Base-by-base conservation (phyloP, 2,113 vertebrate genomes). In the Lampris megalopsis region DNA sequence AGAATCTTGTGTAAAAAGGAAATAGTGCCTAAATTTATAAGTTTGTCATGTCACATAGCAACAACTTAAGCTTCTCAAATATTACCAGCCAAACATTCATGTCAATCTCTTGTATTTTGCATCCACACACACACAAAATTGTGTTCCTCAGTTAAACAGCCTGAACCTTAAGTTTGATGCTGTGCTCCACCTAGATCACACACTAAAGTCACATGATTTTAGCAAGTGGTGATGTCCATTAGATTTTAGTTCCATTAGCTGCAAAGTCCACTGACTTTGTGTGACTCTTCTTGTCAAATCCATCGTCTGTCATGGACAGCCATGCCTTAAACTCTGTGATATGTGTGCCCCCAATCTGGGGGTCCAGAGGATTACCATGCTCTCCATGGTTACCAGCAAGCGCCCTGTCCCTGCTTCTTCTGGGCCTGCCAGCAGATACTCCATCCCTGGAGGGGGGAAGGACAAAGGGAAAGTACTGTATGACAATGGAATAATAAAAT, bases 331-430 rank as follows among this genome's bases (percentile, higher is more conserved):
- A 8, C 71, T 88, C 59, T 91, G 81, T 38, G 92, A 88, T 24
- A 94, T 65, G 5, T 92, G 75, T 0, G 87, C 92, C 48, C 88
- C 90, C 63, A 96, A 73, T 43, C 83, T 73, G 0, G 95, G 90
- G 35, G 95, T 95, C 96, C 96, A 97, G 43, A 94, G 95, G 64
- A 95, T 95, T 52, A 94, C 96, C 2, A 96, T 62, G 45, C 96
- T 96, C 86, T 96, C 94, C 94, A 96, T 93, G 75, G 96, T 97
- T 88, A 97, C 95, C 52, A 97, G 88, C 81, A 97, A 90, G 67
- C 93, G 95, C 45, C 92, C 94, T 0, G 92, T 95, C 77, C 84
- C 83, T 0, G 76, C 83, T 58, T 96, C 96, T n/a, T 96, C 95
- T 36, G 95, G 93, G 59, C 96, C 96, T 24, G 95, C 96, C 70